phyloP scores from a whole-genome alignment of 2,113 vertebrate genomes.

The Mormyrus iriodes region DNA sequence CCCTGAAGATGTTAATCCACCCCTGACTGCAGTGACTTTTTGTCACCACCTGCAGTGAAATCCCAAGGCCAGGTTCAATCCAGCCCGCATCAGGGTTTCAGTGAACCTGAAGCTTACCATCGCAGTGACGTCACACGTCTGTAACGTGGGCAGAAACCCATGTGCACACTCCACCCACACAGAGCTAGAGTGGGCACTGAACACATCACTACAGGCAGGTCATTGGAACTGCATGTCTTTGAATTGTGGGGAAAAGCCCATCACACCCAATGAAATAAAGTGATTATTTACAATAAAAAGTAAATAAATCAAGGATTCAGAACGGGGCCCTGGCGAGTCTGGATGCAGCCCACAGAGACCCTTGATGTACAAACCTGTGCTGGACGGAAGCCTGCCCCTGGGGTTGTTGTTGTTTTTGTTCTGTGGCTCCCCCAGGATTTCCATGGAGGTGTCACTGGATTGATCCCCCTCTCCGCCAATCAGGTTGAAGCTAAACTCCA shows the following conservation, averaged over 20 bases:
- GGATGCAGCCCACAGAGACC: neutral
- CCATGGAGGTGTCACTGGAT: constrained; percentile 54
- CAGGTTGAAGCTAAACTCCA: constrained; percentile 32
- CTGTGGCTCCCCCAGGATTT: constrained; percentile 47
- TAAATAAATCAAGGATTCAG: neutral
- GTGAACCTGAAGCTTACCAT: neutral
- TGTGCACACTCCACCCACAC: neutral
- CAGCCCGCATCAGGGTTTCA: neutral
- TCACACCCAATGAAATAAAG: neutral
- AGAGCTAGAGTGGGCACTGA: neutral
- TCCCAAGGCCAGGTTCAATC: neutral
- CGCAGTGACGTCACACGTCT: neutral
- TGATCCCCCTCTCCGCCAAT: constrained; percentile 19
- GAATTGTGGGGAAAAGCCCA: neutral
- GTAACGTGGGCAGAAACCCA: neutral
- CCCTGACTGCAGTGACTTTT: neutral
- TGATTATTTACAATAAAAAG: neutral
- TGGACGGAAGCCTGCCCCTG: neutral
- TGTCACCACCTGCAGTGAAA: neutral
- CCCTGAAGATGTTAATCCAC: neutral
- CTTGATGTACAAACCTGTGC: constrained; percentile 30
- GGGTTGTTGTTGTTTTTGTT: constrained; percentile 60
- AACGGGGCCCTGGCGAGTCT: neutral
- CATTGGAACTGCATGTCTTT: neutral
- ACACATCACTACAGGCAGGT: neutral